Percentiles rank a stretch among this genome's conserved stretches.
Conservation (phyloP, 2,888 invertebrate genomes). For the Subacronicta megacephala region DNA sequence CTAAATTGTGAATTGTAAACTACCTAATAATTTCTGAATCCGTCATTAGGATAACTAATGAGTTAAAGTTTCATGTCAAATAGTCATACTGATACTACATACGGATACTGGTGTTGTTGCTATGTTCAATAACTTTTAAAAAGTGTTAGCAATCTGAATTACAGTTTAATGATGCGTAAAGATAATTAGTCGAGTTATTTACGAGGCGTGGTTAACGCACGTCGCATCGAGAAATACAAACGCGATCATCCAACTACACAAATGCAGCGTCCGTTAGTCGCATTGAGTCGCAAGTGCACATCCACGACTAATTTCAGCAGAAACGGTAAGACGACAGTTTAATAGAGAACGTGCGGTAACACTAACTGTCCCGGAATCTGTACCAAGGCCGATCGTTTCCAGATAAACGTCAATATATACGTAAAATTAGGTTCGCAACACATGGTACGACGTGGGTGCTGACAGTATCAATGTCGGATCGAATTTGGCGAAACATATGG, state of each 20-base stretch:
- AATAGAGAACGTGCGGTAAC: slow-evolving; percentile 70
- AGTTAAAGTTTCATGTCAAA: slow-evolving; percentile 10
- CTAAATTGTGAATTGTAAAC: no score
- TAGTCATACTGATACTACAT: no score
- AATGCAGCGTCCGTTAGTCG: slow-evolving; percentile 64
- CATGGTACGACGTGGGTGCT: slow-evolving; percentile 56
- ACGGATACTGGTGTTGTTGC: slow-evolving; percentile 9
- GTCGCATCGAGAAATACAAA: slow-evolving; percentile 50
- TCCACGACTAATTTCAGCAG: slow-evolving; percentile 71
- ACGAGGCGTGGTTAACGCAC: slow-evolving; percentile 39
- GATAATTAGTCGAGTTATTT: slow-evolving; percentile 57
- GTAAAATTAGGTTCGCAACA: slow-evolving; percentile 53
- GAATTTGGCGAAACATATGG: slow-evolving; percentile 52
- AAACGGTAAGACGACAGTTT: slow-evolving; percentile 71
- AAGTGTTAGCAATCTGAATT: slow-evolving; percentile 45
- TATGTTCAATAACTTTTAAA: slow-evolving; percentile 30
- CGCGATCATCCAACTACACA: slow-evolving; percentile 61
- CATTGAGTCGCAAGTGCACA: slow-evolving; percentile 50
- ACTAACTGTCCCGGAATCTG: slow-evolving; percentile 75
- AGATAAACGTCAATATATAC: slow-evolving; percentile 63
- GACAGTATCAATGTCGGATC: slow-evolving; percentile 47
- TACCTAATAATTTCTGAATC: no score
- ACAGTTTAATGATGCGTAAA: slow-evolving; percentile 52
- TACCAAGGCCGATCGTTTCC: slow-evolving; percentile 76
- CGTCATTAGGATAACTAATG: background rate